Evolutionary conservation across 2,888 invertebrate genomes (phyloP), one percentile per base, ranked within the genome.

Genomic region (Selenia dentaria): DNA sequence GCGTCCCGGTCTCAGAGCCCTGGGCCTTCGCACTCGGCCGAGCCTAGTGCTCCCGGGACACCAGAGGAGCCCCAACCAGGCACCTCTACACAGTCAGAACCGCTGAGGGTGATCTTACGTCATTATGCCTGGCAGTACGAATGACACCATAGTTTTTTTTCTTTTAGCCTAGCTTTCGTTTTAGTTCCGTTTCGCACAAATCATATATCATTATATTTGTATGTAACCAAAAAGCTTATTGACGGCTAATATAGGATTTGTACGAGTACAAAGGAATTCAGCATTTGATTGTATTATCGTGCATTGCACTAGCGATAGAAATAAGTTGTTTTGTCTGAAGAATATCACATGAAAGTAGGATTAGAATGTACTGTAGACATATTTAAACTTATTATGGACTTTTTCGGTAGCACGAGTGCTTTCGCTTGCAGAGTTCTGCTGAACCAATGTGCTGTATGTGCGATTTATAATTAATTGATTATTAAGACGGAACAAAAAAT

Each of bases 81-180:
- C 46, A 70, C 83, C 71, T 86, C 88, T 45, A 59, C 73, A 46
- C 70, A 67, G 62, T 53, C 80, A 57, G 79, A 84, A 75, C 62
- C 80, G 81, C 72, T 79, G 83, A 86, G 79, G 89, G 89, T 89
- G 89, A 89, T 76, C 83, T 80, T 78, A 79, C 83, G 79, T 82
- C 86, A 79, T 81, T 87, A 80, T 87, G 88, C 87, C 89, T 88
- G 88, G 89, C 88, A 83, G 88, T 87, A 89, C 88, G 87, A 87
- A 83, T 82, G 80, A 87, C 89, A 87, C 87, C 79, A 68, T 85
- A 85, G 86, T 79, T 83, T 73, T 80, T 22, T 81, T 79, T 70
- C 69, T 74, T 86, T 86, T 81, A 80, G 83, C 83, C 68, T 83
- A 79, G 81, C 78, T 70, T 79, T 74, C n/a, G n/a, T 74, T 76